These are phyloP conservation scores for Drosophila chauvacae DNA, from an alignment of 1,140 invertebrate genomes.

Conservation along the genomic window DNA sequence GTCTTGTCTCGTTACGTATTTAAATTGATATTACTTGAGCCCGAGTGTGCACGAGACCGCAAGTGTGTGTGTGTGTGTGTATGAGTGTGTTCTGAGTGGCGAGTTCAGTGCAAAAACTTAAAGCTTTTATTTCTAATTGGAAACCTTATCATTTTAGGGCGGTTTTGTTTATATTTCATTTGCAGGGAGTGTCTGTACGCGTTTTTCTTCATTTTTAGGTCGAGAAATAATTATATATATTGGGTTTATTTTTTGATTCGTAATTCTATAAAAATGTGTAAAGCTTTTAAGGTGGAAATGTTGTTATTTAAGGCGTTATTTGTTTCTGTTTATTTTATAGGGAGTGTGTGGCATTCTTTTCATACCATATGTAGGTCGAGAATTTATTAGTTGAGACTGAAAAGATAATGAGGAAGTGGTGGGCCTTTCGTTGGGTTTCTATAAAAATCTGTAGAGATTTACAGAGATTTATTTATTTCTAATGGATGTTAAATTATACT, in stretches of 20 bases:
- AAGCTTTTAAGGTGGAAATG: neutral
- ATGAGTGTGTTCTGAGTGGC: neutral
- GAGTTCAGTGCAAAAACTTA: conserved; percentile 29
- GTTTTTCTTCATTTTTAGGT: conserved; percentile 3
- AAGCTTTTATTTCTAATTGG: conserved; percentile 26
- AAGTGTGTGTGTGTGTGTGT: neutral
- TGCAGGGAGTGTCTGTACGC: neutral
- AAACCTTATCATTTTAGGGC: conserved; percentile 22
- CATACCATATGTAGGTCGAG: neutral
- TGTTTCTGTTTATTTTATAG: neutral
- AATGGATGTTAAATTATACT: neutral
- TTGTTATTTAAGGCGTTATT: neutral
- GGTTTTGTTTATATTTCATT: conserved; percentile 18
- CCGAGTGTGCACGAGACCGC: conserved; percentile 7
- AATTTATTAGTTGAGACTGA: neutral
- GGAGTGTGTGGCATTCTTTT: neutral
- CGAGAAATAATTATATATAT: neutral
- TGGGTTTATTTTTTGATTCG: neutral
- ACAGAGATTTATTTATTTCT: too few relatives aligned
- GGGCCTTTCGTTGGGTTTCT: neutral
- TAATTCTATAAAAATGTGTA: neutral
- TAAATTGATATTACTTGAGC: conserved; percentile 39
- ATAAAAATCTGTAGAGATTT: too few relatives aligned
- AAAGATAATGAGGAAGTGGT: neutral
- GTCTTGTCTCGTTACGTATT: conserved; percentile 54